Conservation (phyloP, 2,113 vertebrate genomes). For the Hemichromis elongatus region DNA sequence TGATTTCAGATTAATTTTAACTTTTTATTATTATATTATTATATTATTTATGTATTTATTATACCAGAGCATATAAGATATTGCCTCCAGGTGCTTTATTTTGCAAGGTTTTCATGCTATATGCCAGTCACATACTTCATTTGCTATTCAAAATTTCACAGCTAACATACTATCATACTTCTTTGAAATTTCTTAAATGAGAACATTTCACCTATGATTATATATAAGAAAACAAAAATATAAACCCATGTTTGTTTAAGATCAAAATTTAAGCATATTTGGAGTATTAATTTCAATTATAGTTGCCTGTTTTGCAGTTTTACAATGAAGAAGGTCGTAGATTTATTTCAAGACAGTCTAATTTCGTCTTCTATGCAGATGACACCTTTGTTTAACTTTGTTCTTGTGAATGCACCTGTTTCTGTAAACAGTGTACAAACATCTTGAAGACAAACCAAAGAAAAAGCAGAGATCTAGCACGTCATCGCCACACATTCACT, state of each 20-base stretch:
- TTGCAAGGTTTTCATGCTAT: not conserved
- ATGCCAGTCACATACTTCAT: not conserved
- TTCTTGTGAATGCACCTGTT: not conserved
- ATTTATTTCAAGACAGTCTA: not conserved
- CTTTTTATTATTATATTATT: not conserved
- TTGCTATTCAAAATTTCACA: not conserved
- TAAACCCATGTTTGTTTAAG: fast-evolving
- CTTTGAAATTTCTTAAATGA: not conserved
- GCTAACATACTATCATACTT: not conserved
- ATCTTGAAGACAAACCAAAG: not conserved
- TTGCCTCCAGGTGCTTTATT: not conserved
- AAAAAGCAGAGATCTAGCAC: not conserved
- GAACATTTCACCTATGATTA: not conserved
- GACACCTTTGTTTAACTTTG: not conserved
- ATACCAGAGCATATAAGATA: fast-evolving
- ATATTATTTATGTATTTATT: not conserved
- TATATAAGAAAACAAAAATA: not conserved
- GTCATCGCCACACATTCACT: not conserved
- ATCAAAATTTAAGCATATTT: not conserved
- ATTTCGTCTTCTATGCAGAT: not conserved
- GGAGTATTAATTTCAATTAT: not conserved
- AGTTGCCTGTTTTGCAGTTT: not conserved
- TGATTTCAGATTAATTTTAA: fast-evolving
- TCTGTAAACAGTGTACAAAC: not conserved
- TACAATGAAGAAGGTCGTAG: not conserved